These are phyloP conservation scores for Sterrhoptilus dennistouni DNA, from an alignment of 2,113 vertebrate species.

Conservation along the genomic window DNA sequence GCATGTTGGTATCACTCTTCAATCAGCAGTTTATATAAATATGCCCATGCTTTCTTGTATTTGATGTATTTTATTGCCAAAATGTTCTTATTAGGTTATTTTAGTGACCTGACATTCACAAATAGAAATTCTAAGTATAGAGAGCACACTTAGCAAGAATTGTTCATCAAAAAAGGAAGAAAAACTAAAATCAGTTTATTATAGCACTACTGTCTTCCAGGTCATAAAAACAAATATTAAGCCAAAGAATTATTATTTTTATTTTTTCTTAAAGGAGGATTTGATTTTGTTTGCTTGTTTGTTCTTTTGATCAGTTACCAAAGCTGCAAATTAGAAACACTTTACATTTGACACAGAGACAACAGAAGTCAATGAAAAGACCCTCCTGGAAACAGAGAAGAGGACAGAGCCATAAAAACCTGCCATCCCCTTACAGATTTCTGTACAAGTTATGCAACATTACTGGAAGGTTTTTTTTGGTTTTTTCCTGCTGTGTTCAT, in stretches of 20 bases:
- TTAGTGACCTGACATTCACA: not conserved
- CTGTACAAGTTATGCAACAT: not conserved
- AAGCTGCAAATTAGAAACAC: not conserved
- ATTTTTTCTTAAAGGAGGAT: not conserved
- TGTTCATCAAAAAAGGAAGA: not conserved
- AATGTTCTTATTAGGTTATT: not conserved
- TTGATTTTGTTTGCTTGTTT: not conserved
- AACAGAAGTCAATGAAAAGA: not conserved
- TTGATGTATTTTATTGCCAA: not conserved
- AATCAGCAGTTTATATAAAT: not conserved
- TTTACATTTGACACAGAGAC: not conserved
- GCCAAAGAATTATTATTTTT: not conserved
- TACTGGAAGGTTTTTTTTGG: not conserved
- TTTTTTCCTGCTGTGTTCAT: not conserved
- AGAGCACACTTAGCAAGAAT: not conserved
- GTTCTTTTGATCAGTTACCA: not conserved
- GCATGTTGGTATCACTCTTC: not conserved
- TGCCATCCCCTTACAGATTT: not conserved
- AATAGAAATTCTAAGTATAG: slow-evolving; percentile 3
- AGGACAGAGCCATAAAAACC: not conserved
- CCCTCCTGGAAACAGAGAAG: not conserved
- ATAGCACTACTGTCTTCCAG: not conserved
- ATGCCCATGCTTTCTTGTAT: not conserved
- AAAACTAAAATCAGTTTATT: not conserved
- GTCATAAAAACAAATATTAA: not conserved